Percentiles rank a stretch among this genome's conserved stretches.
Evolutionary conservation across 64 coral and sea anemone species (phyloP).

Genomic region (Orbicella faveolata): DNA sequence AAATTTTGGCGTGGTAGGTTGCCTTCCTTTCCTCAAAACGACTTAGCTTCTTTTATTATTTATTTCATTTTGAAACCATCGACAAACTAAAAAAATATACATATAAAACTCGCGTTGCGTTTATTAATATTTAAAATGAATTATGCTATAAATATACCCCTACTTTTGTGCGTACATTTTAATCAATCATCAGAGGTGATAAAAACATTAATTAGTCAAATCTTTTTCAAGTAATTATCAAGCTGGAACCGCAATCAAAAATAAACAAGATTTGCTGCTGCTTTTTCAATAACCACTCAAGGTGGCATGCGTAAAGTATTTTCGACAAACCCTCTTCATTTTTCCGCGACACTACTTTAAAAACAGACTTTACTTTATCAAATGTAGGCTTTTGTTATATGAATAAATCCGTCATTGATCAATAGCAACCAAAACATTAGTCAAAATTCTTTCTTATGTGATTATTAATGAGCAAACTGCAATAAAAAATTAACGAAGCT

Average conservation of each 20-base stretch:
- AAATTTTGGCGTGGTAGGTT: not conserved
- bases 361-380: not conserved
- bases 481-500: constrained; percentile 26
- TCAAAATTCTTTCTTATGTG: not conserved
- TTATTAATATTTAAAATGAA: not conserved
- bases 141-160: not conserved
- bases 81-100: not conserved
- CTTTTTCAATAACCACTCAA: not conserved
- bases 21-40: not conserved
- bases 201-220: constrained; percentile 4
- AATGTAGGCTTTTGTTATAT: not conserved
- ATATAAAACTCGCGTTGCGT: not conserved
- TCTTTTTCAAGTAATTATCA: not conserved
- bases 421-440: not conserved
- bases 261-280: not conserved
- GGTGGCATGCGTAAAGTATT: not conserved
- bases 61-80: not conserved
- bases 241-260: not conserved
- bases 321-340: not conserved
- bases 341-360: not conserved
- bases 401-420: not conserved
- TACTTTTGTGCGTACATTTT: not conserved
- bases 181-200: not conserved
- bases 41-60: not conserved
- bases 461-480: not conserved